Conservation (phyloP, 2,113 vertebrate genomes). For the Phyllopteryx taeniolatus region DNA sequence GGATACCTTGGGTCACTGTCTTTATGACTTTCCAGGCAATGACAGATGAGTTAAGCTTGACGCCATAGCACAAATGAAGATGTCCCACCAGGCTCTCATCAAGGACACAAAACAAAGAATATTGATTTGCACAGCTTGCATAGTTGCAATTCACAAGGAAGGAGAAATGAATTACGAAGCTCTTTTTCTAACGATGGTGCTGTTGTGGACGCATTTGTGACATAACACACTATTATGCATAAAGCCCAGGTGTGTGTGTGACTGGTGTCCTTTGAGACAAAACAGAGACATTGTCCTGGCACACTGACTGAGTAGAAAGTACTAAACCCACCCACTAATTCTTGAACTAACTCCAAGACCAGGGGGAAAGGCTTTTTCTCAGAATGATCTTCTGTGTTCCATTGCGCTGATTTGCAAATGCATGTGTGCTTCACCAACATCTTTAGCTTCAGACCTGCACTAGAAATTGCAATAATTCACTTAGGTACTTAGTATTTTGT, state of each 20-base stretch:
- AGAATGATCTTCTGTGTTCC: neutral
- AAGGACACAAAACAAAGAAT: neutral
- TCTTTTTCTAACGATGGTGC: constrained; percentile 6
- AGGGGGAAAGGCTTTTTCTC: constrained; percentile 41
- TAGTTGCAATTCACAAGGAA: neutral
- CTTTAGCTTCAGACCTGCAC: neutral
- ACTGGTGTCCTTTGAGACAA: constrained; percentile 45
- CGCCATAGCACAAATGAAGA: neutral
- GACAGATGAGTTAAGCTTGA: neutral
- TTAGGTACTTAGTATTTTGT: no score
- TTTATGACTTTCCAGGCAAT: neutral
- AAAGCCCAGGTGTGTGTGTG: constrained; percentile 23
- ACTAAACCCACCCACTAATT: constrained; percentile 56
- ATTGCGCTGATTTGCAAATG: constrained; percentile 37
- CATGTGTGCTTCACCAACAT: constrained; percentile 8
- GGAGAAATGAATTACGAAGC: neutral
- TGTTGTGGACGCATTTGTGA: constrained; percentile 32
- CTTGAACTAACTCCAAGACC: constrained; percentile 50
- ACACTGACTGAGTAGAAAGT: constrained; percentile 50
- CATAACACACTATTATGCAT: constrained; percentile 45
- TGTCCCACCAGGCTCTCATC: neutral
- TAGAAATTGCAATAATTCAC: neutral
- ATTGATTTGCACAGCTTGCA: constrained; percentile 10
- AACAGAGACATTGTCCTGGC: constrained; percentile 42
- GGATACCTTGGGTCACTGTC: constrained; percentile 1